phyloP scores from a whole-genome alignment of 1,140 invertebrate species.

The Meloidogyne floridensis region DNA sequence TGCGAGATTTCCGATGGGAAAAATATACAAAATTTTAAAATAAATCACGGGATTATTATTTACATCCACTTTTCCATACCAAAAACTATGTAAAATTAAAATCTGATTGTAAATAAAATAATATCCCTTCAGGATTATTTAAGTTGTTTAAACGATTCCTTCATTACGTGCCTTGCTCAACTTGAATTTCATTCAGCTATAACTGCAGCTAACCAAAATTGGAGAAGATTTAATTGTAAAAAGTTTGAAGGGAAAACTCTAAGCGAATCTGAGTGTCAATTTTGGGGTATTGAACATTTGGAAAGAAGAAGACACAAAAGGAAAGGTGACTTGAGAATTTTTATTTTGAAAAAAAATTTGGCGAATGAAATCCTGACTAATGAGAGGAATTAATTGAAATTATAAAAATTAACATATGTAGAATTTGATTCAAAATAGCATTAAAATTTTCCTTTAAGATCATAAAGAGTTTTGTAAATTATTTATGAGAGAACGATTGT shows the following conservation, averaged over 20 bases:
- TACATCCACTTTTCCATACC: too few species aligned
- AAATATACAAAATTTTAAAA: background rate
- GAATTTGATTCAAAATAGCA: too few species aligned
- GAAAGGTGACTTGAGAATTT: background rate
- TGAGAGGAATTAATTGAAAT: too few species aligned
- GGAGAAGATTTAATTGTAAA: slow-evolving; percentile 23
- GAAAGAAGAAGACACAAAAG: background rate
- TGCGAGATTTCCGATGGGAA: too few species aligned
- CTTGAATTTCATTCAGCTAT: slow-evolving; percentile 30
- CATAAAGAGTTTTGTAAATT: too few species aligned
- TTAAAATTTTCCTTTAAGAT: too few species aligned
- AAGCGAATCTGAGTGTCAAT: background rate
- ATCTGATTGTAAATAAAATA: background rate
- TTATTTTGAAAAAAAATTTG: background rate
- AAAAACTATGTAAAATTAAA: too few species aligned
- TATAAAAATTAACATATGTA: too few species aligned
- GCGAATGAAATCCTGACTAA: too few species aligned
- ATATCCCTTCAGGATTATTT: slow-evolving; percentile 16
- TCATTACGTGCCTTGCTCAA: slow-evolving; percentile 17
- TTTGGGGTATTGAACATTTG: background rate
- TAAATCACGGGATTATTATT: background rate
- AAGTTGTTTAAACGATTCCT: slow-evolving; percentile 19
- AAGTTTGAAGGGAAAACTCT: background rate
- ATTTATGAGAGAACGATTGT: too few species aligned
- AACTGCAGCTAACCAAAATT: slow-evolving; percentile 13